Base-by-base conservation (phyloP, 1,140 invertebrate genomes). In the Bombus impatiens region DNA sequence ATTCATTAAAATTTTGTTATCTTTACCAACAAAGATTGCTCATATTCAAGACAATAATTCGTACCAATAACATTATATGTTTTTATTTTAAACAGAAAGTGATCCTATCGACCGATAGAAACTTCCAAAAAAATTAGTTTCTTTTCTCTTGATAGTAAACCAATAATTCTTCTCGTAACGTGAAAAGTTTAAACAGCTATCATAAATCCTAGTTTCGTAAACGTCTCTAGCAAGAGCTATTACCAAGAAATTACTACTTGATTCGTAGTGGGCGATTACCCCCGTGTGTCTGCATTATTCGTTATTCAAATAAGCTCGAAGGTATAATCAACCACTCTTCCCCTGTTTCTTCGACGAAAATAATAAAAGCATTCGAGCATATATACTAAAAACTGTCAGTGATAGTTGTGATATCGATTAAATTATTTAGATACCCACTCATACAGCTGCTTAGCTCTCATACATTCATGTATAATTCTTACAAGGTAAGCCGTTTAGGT, bases 391-490 rank as follows among this genome's bases (percentile, higher is more conserved):
- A 85, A 81, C 65, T 42, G 57, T 40, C 68, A 35, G 12, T 42
- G 18, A 85, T 32, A 40, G 42, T 47, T 25, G 47, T 53, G 53
- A 25, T 68, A 15, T 44, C 44, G 40, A 40, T 87, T 87, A 59
- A 87, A 89, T 88, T 84, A 89, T 85, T 82, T 79, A 53, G 59
- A n/a, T 71, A 59, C 42, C 32, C 75, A 44, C 74, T 13, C 13
- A 42, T 70, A 79, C 86, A 89, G 79, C 75, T 87, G 88, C 37
- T 40, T 42, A 35, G n/a, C 37, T 89, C 87, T 83, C 88, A 90
- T 57, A 68, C 68, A 77, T 44, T 62, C n/a, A 79, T 90, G 65
- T 57, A 90, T 89, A 89, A 89, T 89, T 90, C 82, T 57, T 79
- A 65, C 71, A 84, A 82, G 82, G 84, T 80, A 74, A 85, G 76